A percentile compares a stretch with the other conserved stretches of the same genome.
Conservation (phyloP, 1,140 invertebrate genomes). For the Drosophila sturtevanti region DNA sequence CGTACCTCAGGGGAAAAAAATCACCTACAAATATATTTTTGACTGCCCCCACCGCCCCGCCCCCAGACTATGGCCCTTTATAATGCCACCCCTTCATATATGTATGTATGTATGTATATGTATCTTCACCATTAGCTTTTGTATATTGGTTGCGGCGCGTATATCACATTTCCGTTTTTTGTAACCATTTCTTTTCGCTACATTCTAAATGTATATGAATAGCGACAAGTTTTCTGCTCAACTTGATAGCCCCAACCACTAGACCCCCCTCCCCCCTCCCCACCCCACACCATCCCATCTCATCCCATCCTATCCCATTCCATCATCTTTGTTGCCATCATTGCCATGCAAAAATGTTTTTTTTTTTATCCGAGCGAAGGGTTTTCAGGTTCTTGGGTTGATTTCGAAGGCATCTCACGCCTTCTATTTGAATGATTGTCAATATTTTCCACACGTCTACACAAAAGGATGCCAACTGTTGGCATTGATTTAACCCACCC, state of each 20-base stretch:
- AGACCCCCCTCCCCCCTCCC: slow-evolving; percentile 7
- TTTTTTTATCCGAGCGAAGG: slow-evolving; percentile 35
- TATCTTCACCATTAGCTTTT: slow-evolving; percentile 63
- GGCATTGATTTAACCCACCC: slow-evolving; percentile 45
- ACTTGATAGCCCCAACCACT: slow-evolving; percentile 62
- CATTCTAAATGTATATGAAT: slow-evolving; percentile 60
- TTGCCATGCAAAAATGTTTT: slow-evolving; percentile 59
- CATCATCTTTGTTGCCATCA: not conserved
- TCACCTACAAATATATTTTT: slow-evolving; percentile 53
- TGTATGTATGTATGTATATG: too few species aligned
- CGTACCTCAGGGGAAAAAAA: slow-evolving; percentile 44
- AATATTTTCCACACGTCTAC: slow-evolving; percentile 78
- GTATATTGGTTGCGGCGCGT: slow-evolving; percentile 63
- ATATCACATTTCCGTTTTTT: slow-evolving; percentile 81
- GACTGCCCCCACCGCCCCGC: slow-evolving; percentile 58
- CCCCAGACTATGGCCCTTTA: slow-evolving; percentile 56
- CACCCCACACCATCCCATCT: slow-evolving; percentile 21
- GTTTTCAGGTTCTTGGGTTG: slow-evolving; percentile 43
- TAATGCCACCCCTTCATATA: slow-evolving; percentile 10
- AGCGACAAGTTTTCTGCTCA: slow-evolving; percentile 75
- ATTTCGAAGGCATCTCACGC: slow-evolving; percentile 70
- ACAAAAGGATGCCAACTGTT: slow-evolving; percentile 59
- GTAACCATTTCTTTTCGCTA: slow-evolving; percentile 67
- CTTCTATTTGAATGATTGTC: slow-evolving; percentile 44
- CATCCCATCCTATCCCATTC: slow-evolving; percentile 21